Base-by-base conservation (phyloP, 2,888 invertebrate genomes). In the Epiblema foenella region DNA sequence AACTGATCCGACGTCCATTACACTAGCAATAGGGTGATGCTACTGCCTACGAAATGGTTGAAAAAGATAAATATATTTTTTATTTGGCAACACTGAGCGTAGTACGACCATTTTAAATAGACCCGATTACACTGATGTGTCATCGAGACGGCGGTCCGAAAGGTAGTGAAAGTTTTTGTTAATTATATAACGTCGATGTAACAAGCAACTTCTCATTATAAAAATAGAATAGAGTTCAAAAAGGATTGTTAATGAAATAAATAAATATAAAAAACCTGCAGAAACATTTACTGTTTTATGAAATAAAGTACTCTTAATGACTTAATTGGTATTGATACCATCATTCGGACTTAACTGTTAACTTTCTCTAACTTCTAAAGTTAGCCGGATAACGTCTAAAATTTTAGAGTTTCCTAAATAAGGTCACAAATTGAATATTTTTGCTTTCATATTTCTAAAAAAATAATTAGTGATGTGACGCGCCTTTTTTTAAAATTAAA, bases 1-100 rank as follows among this genome's bases (percentile, higher is more conserved):
- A 85, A 87, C 85, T 85, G 75, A 81, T 82, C 81, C 86, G 89
- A 93, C 93, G 93, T 93, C 93, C 93, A 93, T 93, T 91, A 85
- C 88, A 82, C 82, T 81, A 83, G 86, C 88, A 89, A 84, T 86
- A 85, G 84, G 85, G 85, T 88, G 89, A 89, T 88, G 91, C 91
- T 89, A 93, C 93, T 93, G 92, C 89, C 90, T 85, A 81, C 81
- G 83, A 85, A 82, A 86, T 81, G 87, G 84, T 88, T 83, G 89
- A 89, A 87, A 89, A 88, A 87, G 88, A 88, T 80, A 85, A 86
- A 82, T 82, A 76, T 79, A 88, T 92, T 92, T 92, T 89, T 84
- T 67, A 76, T 77, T 74, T 88, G 82, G 91, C 89, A 91, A 91
- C 91, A 92, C 87, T 86, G 68, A 8, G 46, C 73, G 74, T 73